Evolutionary conservation across 2,888 invertebrate species (phyloP).

Genomic region (Branchipolynoe longqiensis): DNA sequence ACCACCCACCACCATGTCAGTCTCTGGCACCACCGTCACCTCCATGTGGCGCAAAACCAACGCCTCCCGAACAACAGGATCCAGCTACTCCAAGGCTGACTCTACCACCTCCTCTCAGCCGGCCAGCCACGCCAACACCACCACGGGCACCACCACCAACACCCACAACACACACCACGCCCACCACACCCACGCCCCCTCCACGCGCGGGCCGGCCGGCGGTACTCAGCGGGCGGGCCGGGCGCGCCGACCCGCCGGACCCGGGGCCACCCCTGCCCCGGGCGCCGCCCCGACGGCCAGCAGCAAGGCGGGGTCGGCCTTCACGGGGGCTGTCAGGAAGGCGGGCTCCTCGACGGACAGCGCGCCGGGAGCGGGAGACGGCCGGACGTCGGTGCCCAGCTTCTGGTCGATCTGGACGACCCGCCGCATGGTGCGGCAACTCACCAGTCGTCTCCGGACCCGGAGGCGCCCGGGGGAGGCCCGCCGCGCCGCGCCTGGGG

Average conservation of each 20-base stretch:
- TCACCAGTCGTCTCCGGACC: constrained; percentile 44
- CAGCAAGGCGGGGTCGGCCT: constrained; percentile 1
- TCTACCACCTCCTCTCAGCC: no score
- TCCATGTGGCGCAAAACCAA: constrained; percentile 10
- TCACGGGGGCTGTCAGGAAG: background rate
- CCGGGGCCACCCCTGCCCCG: background rate
- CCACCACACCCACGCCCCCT: no score
- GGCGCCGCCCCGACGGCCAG: background rate
- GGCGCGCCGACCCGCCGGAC: background rate
- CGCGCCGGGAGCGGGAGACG: constrained; percentile 28
- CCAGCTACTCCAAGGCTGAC: constrained; percentile 10
- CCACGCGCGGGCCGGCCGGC: background rate
- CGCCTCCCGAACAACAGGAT: background rate
- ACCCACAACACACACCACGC: no score
- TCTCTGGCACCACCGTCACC: background rate
- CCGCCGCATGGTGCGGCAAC: constrained; percentile 41
- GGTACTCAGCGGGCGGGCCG: background rate
- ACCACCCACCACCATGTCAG: background rate
- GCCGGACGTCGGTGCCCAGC: background rate
- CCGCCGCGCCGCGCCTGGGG: background rate
- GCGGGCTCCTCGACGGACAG: background rate
- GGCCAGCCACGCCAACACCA: background rate
- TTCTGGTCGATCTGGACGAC: constrained; percentile 48
- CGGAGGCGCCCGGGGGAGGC: background rate
- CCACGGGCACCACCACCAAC: background rate